Percentiles rank a stretch among this genome's conserved stretches.
Conservation (phyloP, 2,888 invertebrate species). For the Tholera decimalis region DNA sequence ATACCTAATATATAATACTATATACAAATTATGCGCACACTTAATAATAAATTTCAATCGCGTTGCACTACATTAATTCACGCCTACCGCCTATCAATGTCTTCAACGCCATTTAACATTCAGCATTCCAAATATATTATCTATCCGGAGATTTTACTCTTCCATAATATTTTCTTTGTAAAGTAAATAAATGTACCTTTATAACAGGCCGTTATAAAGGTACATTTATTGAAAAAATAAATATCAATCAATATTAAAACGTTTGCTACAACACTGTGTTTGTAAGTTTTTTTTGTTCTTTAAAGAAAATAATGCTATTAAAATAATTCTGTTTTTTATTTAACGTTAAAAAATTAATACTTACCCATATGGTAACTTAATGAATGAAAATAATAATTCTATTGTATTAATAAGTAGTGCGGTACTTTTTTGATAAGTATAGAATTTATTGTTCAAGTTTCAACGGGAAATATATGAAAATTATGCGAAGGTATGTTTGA, state of each 20-base stretch:
- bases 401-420: neutral
- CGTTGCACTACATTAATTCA: conserved; percentile 56
- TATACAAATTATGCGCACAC: conserved; percentile 29
- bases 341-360: neutral
- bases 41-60: conserved; percentile 52
- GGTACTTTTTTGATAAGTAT: conserved; percentile 17
- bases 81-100: conserved; percentile 54
- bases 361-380: neutral
- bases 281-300: no score
- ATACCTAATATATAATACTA: neutral
- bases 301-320: no score
- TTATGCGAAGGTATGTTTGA: conserved; percentile 22
- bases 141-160: conserved; percentile 20
- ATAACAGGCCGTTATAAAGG: no score
- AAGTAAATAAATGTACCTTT: no score
- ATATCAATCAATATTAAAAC: no score
- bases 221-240: no score
- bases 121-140: conserved; percentile 50
- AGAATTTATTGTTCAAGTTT: conserved; percentile 11
- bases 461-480: conserved; percentile 33
- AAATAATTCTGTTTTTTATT: no score
- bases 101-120: conserved; percentile 56
- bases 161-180: conserved; percentile 19
- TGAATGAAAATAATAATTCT: neutral
- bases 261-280: no score